Base-by-base conservation (phyloP, 2,888 invertebrate genomes). In the Erynnis tages region DNA sequence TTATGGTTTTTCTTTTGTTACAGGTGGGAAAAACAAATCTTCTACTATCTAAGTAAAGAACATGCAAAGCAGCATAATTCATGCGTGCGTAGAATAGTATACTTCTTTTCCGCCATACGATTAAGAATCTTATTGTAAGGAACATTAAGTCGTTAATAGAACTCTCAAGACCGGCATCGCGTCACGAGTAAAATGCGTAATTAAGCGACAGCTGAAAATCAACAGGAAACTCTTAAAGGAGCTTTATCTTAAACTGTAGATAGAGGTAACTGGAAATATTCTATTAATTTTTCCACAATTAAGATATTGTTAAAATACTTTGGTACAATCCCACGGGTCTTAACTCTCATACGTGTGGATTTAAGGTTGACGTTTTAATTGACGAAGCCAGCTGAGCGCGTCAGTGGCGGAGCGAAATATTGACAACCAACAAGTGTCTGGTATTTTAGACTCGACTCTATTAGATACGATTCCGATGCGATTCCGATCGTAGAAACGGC, bases 71-170 rank as follows among this genome's bases (percentile, higher is more conserved):
- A 4, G 8, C 16, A 19, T 71, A 71, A 73, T 67, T 3, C 40
- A 17, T 11, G n/a, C 11, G n/a, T 41, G 27, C 21, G 27, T 11
- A 19, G 29, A 8, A 0, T 29, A 11, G 17, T 14, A 43, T n/a
- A n/a, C n/a, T n/a, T n/a, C 17, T 10, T 43, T n/a, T 43, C 67
- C 64, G 71, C 69, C 70, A 73, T 61, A 62, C 79, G 73, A 82
- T 77, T 78, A 76, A 75, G 77, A 75, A 73, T 78, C 83, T 73
- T 82, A 82, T 76, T 60, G 27, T 48, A 62, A 79, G 82, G 75
- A 65, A 59, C 71, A 78, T 82, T 81, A 78, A 80, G 81, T 76
- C 77, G 76, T 81, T 79, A 77, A 81, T 82, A 74, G 79, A 74
- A 65, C 79, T 77, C 67, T 63, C 75, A 66, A 73, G 67, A 65